Base-by-base conservation (phyloP, 2,797 vertebrate genomes). In the Amblyraja radiata region DNA sequence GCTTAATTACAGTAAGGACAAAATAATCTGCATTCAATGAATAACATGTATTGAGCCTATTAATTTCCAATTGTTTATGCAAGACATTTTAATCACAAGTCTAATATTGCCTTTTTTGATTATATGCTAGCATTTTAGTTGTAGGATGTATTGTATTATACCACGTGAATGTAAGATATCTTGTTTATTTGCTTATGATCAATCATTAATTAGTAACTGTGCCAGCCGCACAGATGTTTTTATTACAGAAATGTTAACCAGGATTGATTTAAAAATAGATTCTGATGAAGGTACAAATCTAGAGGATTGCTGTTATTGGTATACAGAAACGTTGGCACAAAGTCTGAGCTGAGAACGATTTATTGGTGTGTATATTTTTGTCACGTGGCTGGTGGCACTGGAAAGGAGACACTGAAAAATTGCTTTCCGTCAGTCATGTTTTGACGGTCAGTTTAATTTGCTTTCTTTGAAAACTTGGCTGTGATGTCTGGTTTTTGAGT, bases 151-250 rank as follows among this genome's bases (percentile, higher is more conserved):
- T 96, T 96, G 95, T 97, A 95, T 94, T 95, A 96, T 95, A 95
- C 96, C 96, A 96, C 95, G 96, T 97, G 96, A 96, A 96, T 96
- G 96, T 96, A 95, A 96, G 95, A 96, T 96, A 96, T 93, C 95
- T 95, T 94, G 95, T 91, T 71, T 96, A 95, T 96, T 95, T 96
- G 96, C 96, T 96, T 96, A 96, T 96, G 95, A 96, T 94, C 95
- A 93, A 95, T 96, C 71, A 92, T 73, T 90, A 90, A 95, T 95
- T 96, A 95, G 96, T 96, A 96, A 96, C 95, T 58, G 96, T 97
- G 96, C 96, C 96, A 96, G 23, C 96, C 95, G 95, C 95, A 95
- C 95, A 96, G 95, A 95, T 96, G 96, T 96, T 96, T 96, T 97
- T 97, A 96, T 97, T 95, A 95, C 94, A 95, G 95, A 93, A 93